Evolutionary conservation across 2,113 vertebrate species (phyloP), one percentile per base, ranked within the genome.

Genomic region (Nansenia antarctica): DNA sequence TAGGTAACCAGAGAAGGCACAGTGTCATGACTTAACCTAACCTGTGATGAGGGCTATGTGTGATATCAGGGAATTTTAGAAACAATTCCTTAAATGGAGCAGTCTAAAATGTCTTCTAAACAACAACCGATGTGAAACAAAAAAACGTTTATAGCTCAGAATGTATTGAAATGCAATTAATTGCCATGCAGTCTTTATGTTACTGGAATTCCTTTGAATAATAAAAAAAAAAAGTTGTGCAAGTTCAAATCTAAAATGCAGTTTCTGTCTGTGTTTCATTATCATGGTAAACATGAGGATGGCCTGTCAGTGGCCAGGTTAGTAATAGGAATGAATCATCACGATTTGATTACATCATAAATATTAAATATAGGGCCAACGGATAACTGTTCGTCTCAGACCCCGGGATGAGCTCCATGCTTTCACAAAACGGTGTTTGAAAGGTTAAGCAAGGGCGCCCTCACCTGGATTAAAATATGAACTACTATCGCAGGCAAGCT

Each of bases 21-120:
- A 67, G 73, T 64, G 69, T 76, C 72, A 73, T 70, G 62, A 81
- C 77, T 76, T 81, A 79, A 79, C 78, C 37, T 79, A 87, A 89
- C 62, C 76, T 65, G 79, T 77, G 61, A 78, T 79, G 80, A 73
- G 55, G 86, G 87, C 83, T 90, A 86, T 90, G 86, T 93, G 86
- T 93, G 82, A 92, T 89, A 90, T 93, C 91, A 93, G 92, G 92
- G 92, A 93, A 90, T 90, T 90, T 86, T 92, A 83, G 79, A 22
- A 8, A 15, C 45, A 20, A 49, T 49, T 49, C 1, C 14, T 6
- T 47, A n/a, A 6, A 47, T 47, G 12, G 45, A n/a, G 45, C 45
- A 20, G 5, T 47, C n/a, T n/a, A n/a, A 86, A 77, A 83, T 79
- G 80, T 90, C 88, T 91, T 91, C 85, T 88, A 85, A 87, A 89